Evolutionary conservation across 2,888 invertebrate species (phyloP).

Genomic region (Drosophila tanythrix): DNA sequence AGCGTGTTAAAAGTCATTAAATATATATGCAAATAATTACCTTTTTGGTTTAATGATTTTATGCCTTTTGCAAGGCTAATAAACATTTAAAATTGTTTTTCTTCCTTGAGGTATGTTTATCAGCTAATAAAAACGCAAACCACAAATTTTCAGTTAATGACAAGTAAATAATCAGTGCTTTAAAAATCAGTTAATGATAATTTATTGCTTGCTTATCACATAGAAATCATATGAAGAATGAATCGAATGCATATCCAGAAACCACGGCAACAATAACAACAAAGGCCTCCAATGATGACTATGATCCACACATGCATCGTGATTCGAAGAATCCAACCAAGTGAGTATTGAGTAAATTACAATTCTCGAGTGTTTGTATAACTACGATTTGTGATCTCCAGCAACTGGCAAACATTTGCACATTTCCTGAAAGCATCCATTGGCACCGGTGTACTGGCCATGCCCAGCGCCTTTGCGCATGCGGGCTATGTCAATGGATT

Average conservation of each 20-base stretch:
- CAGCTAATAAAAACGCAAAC: conserved; percentile 32
- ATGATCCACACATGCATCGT: conserved; percentile 92
- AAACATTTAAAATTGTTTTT: conserved; percentile 50
- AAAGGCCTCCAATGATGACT: conserved; percentile 85
- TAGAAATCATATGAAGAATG: conserved; percentile 53
- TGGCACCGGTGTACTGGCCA: conserved; percentile 97
- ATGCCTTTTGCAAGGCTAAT: conserved; percentile 2
- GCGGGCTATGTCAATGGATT: conserved; percentile 96
- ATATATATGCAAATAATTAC: conserved; percentile 6
- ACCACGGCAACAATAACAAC: conserved; percentile 1
- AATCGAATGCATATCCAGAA: conserved; percentile 29
- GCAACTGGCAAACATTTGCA: conserved; percentile 95
- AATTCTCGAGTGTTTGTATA: not conserved
- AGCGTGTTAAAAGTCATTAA: conserved; percentile 13
- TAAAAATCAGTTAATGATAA: conserved; percentile 35
- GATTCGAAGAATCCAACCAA: conserved; percentile 91
- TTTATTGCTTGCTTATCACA: conserved; percentile 12
- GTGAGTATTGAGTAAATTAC: conserved; percentile 84
- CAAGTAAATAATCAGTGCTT: conserved; percentile 23
- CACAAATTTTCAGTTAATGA: conserved; percentile 26
- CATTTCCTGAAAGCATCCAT: conserved; percentile 97
- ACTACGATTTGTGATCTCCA: conserved; percentile 84
- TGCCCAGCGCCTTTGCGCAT: conserved; percentile 94
- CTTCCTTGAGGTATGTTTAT: conserved; percentile 39
- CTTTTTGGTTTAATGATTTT: not conserved